A percentile compares a stretch with the other conserved stretches of the same genome.
Evolutionary conservation across 2,888 invertebrate species (phyloP).

Genomic region (Drosophila acutilabella): DNA sequence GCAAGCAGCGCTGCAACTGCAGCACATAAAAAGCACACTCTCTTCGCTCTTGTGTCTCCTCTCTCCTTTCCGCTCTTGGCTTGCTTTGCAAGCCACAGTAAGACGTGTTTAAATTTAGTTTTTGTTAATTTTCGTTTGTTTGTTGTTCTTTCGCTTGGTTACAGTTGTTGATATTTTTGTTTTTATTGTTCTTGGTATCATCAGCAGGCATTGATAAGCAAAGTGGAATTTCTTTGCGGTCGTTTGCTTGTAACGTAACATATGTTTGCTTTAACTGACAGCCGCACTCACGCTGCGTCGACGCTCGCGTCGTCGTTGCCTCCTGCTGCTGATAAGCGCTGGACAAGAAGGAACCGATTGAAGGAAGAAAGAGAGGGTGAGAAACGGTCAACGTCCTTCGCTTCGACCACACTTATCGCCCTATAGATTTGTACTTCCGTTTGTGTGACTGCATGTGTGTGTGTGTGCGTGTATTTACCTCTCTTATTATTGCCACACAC

Average conservation of each 20-base stretch:
- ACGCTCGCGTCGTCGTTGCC: constrained; percentile 4
- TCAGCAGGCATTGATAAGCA: constrained; percentile 66
- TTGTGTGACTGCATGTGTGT: neutral
- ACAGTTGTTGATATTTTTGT: constrained; percentile 16
- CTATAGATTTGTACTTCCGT: constrained; percentile 3
- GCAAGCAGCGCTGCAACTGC: constrained; percentile 58
- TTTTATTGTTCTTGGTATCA: constrained; percentile 46
- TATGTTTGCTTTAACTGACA: constrained; percentile 76
- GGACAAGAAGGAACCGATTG: constrained; percentile 1
- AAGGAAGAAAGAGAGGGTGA: neutral
- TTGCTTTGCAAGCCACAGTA: constrained; percentile 47
- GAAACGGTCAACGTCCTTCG: constrained; percentile 43
- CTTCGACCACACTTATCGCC: constrained; percentile 38
- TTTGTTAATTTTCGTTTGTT: constrained; percentile 75
- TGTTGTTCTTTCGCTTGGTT: constrained; percentile 44
- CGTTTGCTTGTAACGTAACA: constrained; percentile 71
- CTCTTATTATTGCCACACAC: constrained; percentile 22
- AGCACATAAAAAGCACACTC: constrained; percentile 66
- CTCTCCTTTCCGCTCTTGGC: constrained; percentile 14
- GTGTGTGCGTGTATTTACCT: constrained; percentile 20
- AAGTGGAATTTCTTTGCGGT: constrained; percentile 57
- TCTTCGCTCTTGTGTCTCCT: constrained; percentile 6
- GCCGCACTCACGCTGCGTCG: constrained; percentile 63
- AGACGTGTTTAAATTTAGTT: constrained; percentile 78
- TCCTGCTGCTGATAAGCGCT: constrained; percentile 44